Base-by-base conservation (phyloP, 2,113 vertebrate species). In the Apaloderma vittatum region DNA sequence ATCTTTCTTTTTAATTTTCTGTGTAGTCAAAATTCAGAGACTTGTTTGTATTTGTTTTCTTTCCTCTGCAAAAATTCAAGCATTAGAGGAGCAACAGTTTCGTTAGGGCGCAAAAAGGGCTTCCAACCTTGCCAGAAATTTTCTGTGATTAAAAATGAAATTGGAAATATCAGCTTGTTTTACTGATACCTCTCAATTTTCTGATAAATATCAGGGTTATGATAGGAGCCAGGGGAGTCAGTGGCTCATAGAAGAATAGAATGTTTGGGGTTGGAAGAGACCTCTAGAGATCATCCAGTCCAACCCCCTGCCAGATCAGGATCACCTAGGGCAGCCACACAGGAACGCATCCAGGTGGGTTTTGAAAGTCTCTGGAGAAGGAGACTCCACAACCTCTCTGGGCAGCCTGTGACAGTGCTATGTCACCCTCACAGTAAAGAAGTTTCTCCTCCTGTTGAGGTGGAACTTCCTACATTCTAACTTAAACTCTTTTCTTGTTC, bases 71-170 rank as follows among this genome's bases (percentile, higher is more conserved):
- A 46, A 13, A 96, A 62, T 68, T 88, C 43, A 45, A 87, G 30
- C 67, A 45, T 27, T 96, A 77, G 80, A 95, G 51, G 45, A 92
- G 71, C 89, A 95, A 84, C 67, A 67, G 49, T 92, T 76, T n/a
- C 93, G 82, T 89, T 96, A 77, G 16, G 37, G 92, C 6, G 9
- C 88, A 96, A 92, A 96, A 75, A 72, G 81, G 77, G 32, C 81
- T 95, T 96, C 97, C 95, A 94, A 90, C 15, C 54, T 88, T 95
- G 87, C 93, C 93, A 96, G 74, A 67, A 52, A 65, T 94, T 94
- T 91, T 85, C 76, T 96, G 58, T 93, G 96, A 97, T 97, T 97
- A 96, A 97, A 94, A 97, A 90, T 71, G 22, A 88, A 93, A 93
- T 90, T 93, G 74, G 46, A 96, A 95, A 89, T 95, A 91, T n/a